Base-by-base conservation (phyloP, 2,797 vertebrate species). In the Antrozous pallidus region DNA sequence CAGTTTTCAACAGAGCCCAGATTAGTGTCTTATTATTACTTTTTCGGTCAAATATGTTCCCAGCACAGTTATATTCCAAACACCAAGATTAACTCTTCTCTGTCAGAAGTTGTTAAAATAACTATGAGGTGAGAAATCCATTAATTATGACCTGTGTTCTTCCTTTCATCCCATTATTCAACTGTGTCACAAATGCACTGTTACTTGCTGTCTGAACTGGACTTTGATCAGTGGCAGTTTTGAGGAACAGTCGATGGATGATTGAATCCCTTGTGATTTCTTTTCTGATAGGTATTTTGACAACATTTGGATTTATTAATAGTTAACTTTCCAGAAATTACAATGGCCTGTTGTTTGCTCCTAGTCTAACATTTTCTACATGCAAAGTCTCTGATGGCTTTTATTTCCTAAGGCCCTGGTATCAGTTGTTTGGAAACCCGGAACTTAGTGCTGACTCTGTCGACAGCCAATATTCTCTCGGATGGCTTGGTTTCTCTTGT, bases 261-360 rank as follows among this genome's bases (percentile, higher is more conserved):
- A 63, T 87, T 92, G 84, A 94, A 93, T 90, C 38, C 69, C n/a
- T 33, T 93, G 82, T 0, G 5, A 86, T 95, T 96, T 95, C 45
- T 96, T 95, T 93, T 85, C 88, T 93, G 54, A 93, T 93, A 93
- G 92, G 36, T 92, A 85, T 96, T 94, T 96, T 93, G 85, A 92
- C 92, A 90, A 65, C 92, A 81, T 93, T 75, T 90, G 70, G 42
- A 73, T 81, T 96, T 93, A 94, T 82, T 95, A 70, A 83, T 88
- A 93, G 69, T 71, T 85, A 78, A 88, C 20, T 96, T 93, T 93
- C 88, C 56, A 91, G 70, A 90, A 93, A 40, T 90, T 80, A 47
- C 58, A 49, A 1, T 83, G 81, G 40, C 65, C 38, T 86, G 4
- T 88, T 90, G 58, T 96, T 90, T 71, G 84, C 5, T 80, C 10